Conservation (phyloP, 1,140 invertebrate genomes). For the Megathymus violae region DNA sequence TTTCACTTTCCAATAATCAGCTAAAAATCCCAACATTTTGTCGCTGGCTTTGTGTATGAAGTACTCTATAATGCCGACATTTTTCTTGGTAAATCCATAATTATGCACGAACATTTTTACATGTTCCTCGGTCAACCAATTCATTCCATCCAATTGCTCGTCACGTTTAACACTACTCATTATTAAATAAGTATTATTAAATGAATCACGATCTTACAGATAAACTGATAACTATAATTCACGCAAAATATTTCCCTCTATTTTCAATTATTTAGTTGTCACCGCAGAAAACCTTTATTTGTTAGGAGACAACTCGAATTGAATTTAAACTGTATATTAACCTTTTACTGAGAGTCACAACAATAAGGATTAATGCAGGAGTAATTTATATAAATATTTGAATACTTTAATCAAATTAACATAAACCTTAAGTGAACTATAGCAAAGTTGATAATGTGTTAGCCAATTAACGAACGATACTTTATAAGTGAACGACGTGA, state of each 20-base stretch:
- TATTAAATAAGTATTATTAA: not conserved
- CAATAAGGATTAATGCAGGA: not conserved
- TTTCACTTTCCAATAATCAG: constrained; percentile 69
- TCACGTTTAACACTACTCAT: not conserved
- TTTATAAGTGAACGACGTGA: not conserved
- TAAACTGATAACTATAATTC: too few species aligned
- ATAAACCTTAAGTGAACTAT: not conserved
- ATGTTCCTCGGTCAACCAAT: constrained; percentile 50
- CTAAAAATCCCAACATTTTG: constrained; percentile 71
- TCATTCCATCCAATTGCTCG: constrained; percentile 31
- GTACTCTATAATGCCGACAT: constrained; percentile 46
- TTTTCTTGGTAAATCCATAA: constrained; percentile 38
- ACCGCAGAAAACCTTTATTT: too few species aligned
- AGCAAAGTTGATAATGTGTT: not conserved
- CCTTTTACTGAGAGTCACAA: not conserved
- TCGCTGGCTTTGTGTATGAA: constrained; percentile 56
- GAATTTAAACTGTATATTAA: too few species aligned
- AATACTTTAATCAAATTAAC: not conserved
- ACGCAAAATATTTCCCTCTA: too few species aligned
- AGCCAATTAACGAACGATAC: too few species aligned
- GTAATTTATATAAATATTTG: not conserved
- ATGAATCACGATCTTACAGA: too few species aligned
- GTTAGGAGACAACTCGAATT: too few species aligned
- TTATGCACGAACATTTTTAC: constrained; percentile 53
- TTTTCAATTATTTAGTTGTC: too few species aligned